Base-by-base conservation (phyloP, 2,888 invertebrate species). In the Elegia similella region DNA sequence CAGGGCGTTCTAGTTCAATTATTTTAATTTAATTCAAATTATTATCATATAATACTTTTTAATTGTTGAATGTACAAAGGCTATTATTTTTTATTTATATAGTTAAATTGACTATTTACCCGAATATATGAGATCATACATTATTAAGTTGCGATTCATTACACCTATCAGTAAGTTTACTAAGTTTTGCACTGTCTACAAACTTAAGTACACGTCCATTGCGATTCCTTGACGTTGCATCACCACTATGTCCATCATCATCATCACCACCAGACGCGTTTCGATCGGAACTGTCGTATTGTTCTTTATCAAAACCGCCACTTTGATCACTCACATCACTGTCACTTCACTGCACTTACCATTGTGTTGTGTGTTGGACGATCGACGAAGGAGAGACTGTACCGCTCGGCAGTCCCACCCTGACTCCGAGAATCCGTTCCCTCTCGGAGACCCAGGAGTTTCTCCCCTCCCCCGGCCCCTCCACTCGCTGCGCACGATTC, bases 361-460 rank as follows among this genome's bases (percentile, higher is more conserved):
- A 90, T 91, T 88, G 80, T 88, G 82, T 76, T 86, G 77, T 85
- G 75, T 84, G 73, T 82, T 85, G 83, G 85, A 80, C 81, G 80
- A 82, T 80, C 86, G 86, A 88, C 82, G 88, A 85, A 85, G 85
- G 86, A 88, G 86, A 80, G 89, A 91, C 90, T 88, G 87, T 78
- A 82, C 82, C 83, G 84, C 75, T 85, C 86, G 86, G 85, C 84
- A 88, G 89, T 89, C 88, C 86, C 87, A 86, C 88, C 89, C 89
- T 86, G 88, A 89, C 90, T 91, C 88, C 83, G 86, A 86, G 78
- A 63, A 75, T 65, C 73, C 72, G 79, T 70, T 73, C 79, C 78
- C 75, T 66, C 78, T 70, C 73, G 65, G 62, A 68, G 70, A 69
- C 80, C 83, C 85, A 79, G 80, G 75, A 73, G 68, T 68, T 56